Base-by-base conservation (phyloP, 23 tunicate genomes). In the Phallusia fumigata region DNA sequence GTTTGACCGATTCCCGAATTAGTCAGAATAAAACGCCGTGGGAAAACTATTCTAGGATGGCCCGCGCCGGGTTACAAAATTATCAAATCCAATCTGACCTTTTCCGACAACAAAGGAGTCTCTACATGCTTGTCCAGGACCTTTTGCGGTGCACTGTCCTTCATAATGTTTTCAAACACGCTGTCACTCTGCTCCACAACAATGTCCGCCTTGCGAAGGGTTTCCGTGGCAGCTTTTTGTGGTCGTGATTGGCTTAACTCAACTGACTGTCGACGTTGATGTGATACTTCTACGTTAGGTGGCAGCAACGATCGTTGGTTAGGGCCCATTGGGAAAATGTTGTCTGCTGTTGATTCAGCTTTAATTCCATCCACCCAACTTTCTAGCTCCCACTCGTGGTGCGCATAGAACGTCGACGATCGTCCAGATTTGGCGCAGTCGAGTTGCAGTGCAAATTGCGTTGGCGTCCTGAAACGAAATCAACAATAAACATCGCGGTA, bases 351-450 rank as follows among this genome's bases (percentile, higher is more conserved):
- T 21, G 77, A 24, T 53, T 81, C 91, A 10, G 65, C 75, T 40
- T 76, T 81, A 6, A 87, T 75, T 21, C 81, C 85, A 28, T 87
- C 82, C 0, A 87, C 82, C 91, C 91, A 87, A 8, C 52, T 53
- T 82, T 87, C 81, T 64, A 87, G 86, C 86, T 80, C 65, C 86
- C 31, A n/a, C 85, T 35, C 77, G 50, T 87, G 85, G 65, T 65
- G 31, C 35, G 78, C 35, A 76, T 87, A 81, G 30, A 87, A 81
- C 21, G 53, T 76, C 0, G 76, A 12, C 5, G 76, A 49, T 65
- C 30, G 35, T 21, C 45, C 82, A 30, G 81, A 81, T 81, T 36
- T 31, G 44, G 91, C 85, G 86, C 82, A 36, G 49, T 76, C 28
- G 69, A 87, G 85, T 64, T 87, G 76, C 31, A 87, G 65, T 0